Base-by-base conservation (phyloP, 2,888 invertebrate genomes). In the Onchidella celtica region DNA sequence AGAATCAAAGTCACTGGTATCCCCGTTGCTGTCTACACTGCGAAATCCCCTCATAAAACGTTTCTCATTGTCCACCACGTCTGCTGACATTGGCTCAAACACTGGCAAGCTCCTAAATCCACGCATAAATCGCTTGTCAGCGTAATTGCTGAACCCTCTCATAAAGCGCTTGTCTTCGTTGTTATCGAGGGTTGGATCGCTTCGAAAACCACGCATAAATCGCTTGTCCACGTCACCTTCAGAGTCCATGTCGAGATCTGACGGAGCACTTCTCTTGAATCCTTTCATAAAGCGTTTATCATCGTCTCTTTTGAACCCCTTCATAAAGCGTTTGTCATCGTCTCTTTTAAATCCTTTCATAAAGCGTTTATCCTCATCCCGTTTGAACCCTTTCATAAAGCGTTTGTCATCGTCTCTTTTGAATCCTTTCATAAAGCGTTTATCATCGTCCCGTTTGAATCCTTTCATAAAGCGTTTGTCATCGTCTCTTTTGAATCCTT, bases 211-310 rank as follows among this genome's bases (percentile, higher is more conserved):
- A n/a, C 55, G 36, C 38, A 80, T 72, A 57, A 80, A 79, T n/a
- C 66, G 24, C 32, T 79, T 79, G 0, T 68, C 59, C 21, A 32
- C 17, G 1, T 24, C 66, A 6, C 36, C 47, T 11, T 66, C 59
- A 17, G 29, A n/a, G 17, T 17, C 57, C 3, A 38, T 29, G 14
- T 38, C 29, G 21, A 61, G 40, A 27, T 61, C 65, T 17, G n/a
- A n/a, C n/a, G n/a, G n/a, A n/a, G n/a, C n/a, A n/a, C n/a, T 74
- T 61, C n/a, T 61, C 3, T 17, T 34, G 9, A 82, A 38, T 3
- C 82, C 82, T 70, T 75, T 82, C 61, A 79, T 32, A 27, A 82
- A 79, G 17, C 82, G 57, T 55, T 79, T 77, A n/a, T 77, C 73
- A 27, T 9, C 63, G 36, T 61, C 59, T 36, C 74, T 24, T 34